Conservation (phyloP, 2,888 invertebrate species). For the Limnephilus marmoratus region DNA sequence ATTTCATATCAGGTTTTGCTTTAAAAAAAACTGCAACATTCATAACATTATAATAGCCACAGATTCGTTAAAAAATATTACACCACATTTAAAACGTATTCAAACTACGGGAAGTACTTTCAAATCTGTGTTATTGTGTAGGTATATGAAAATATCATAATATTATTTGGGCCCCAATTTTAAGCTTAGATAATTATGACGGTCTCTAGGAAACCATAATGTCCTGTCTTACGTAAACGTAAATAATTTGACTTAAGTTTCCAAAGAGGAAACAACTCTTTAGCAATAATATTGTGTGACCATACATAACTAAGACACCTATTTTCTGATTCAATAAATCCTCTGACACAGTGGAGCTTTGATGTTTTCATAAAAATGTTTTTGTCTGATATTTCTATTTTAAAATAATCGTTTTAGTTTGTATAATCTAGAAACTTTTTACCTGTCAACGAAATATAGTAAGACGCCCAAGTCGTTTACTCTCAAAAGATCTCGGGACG, state of each 20-base stretch:
- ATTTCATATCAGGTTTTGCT: background rate
- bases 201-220: background rate
- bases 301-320: background rate
- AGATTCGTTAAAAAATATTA: background rate
- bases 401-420: background rate
- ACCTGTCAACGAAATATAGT: background rate
- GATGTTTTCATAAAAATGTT: background rate
- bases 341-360: too few species aligned
- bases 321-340: too few species aligned
- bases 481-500: background rate
- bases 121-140: background rate
- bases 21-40: background rate
- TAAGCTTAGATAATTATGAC: too few species aligned
- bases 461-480: background rate
- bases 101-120: background rate
- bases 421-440: too few species aligned
- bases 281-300: background rate
- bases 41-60: background rate
- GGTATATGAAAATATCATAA: background rate
- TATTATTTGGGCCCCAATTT: background rate
- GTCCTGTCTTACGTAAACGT: background rate
- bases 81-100: background rate
- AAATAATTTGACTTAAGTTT: background rate
- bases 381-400: background rate
- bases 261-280: background rate